Evolutionary conservation across 2,113 vertebrate species (phyloP).

Genomic region (Coreoperca whiteheadi): DNA sequence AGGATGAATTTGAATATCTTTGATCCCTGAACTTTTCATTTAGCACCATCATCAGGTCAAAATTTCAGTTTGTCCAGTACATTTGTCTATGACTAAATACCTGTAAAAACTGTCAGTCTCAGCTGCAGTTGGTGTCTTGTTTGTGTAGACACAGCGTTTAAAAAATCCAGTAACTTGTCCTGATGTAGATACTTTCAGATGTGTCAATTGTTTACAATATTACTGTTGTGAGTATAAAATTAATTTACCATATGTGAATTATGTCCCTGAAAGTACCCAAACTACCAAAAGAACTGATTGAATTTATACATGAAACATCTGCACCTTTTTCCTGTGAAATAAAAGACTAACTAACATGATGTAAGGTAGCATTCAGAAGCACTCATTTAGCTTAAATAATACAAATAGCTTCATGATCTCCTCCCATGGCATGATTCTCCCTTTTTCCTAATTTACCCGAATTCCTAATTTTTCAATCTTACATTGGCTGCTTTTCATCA

Average conservation of each 20-base stretch:
- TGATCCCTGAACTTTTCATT: not conserved
- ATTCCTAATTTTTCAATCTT: slow-evolving; percentile 33
- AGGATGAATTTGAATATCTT: not conserved
- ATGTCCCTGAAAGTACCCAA: slow-evolving; percentile 12
- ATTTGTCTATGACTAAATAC: not conserved
- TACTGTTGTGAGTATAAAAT: not conserved
- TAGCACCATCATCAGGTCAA: not conserved
- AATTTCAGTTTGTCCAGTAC: not conserved
- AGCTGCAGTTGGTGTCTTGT: not conserved
- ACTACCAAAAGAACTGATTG: not conserved
- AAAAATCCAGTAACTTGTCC: not conserved
- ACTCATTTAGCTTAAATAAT: slow-evolving; percentile 25
- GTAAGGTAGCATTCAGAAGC: slow-evolving; percentile 16
- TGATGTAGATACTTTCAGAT: not conserved
- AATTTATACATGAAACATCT: slow-evolving; percentile 30
- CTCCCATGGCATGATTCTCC: slow-evolving; percentile 18
- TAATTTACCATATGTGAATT: slow-evolving; percentile 37
- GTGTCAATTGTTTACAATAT: not conserved
- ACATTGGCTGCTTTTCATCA: slow-evolving; percentile 13
- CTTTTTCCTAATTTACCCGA: slow-evolving; percentile 11
- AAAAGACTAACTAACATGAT: slow-evolving; percentile 16
- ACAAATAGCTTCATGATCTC: slow-evolving; percentile 39
- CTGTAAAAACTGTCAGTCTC: not conserved
- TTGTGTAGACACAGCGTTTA: not conserved
- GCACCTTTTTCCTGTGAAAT: slow-evolving; percentile 10